These are phyloP conservation scores for Platalea minor DNA, from an alignment of 2,797 vertebrate species.

Conservation along the genomic window DNA sequence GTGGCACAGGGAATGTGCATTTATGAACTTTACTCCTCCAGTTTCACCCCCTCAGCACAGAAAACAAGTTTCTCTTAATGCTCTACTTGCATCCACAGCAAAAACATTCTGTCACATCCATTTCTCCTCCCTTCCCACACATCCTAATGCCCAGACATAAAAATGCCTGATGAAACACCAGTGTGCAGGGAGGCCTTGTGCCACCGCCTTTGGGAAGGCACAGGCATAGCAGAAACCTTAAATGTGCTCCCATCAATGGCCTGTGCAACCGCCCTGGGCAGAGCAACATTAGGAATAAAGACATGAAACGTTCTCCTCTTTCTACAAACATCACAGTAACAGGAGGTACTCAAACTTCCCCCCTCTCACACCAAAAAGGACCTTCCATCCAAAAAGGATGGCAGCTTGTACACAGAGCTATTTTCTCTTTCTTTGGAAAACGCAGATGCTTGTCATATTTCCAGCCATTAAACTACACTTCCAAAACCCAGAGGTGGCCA, in stretches of 20 bases:
- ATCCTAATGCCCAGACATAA: not conserved
- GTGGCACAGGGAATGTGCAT: not conserved
- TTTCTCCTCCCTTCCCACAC: not conserved
- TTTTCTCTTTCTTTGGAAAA: not conserved
- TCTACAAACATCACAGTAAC: not conserved
- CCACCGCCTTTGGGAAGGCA: not conserved
- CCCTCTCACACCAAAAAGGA: not conserved
- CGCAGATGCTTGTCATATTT: not conserved
- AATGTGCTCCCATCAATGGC: not conserved
- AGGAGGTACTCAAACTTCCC: not conserved
- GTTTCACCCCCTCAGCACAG: not conserved
- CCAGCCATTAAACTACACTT: not conserved
- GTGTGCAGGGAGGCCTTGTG: not conserved
- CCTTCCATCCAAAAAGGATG: not conserved
- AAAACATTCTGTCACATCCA: not conserved
- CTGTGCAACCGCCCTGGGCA: not conserved
- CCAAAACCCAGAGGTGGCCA: not conserved
- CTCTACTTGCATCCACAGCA: not conserved
- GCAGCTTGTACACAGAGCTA: not conserved
- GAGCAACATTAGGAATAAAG: not conserved
- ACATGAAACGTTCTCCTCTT: not conserved
- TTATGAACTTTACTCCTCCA: not conserved
- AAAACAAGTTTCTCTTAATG: not conserved
- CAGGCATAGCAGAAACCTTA: not conserved
- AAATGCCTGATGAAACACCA: not conserved